Base-by-base conservation (phyloP, 1,140 invertebrate genomes). In the Acromyrmex charruanus region DNA sequence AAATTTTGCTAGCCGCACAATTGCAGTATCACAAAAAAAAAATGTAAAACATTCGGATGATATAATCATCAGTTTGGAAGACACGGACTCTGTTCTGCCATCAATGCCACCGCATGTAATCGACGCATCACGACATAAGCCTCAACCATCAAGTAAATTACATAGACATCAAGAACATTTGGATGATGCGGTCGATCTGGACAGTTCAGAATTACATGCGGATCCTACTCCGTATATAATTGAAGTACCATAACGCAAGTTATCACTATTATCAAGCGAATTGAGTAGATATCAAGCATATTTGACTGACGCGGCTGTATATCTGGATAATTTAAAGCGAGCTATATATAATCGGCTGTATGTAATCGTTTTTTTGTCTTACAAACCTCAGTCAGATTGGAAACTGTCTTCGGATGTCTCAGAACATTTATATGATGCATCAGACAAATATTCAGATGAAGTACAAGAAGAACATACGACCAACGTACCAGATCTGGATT, bases 241-340 rank as follows among this genome's bases (percentile, higher is more conserved):
- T 0, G 3, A 1, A 0, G 6, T 2, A n/a, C 35, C 65, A 14
- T 0, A 0, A n/a, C n/a, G 18, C 65, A 68, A 21, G 10, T 1
- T 7, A 21, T 10, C 28, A 10, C 6, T 44, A 21, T 58, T 16
- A n/a, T 5, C 16, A 18, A 65, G n/a, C 9, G 44, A 68, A n/a
- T 14, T 10, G 12, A 10, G 1, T 68, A 68, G 35, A 44, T 10
- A 2, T 1, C 31, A 35, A n/a, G 10, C 6, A 39, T 18, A 39
- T 66, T 49, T 18, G 3, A n/a, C 21, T 65, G 31, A 66, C 31
- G 9, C 39, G 9, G 1, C 9, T 0, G 3, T 1, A 39, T 14
- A 68, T 25, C 9, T 3, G 39, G 4, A 39, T 5, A 21, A 18
- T 49, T 14, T 5, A n/a, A 25, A 18, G 21, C 66, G 18, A 14